Evolutionary conservation across 2,888 invertebrate genomes (phyloP), one percentile per base, ranked within the genome.

Genomic region (Tenthredo notha): DNA sequence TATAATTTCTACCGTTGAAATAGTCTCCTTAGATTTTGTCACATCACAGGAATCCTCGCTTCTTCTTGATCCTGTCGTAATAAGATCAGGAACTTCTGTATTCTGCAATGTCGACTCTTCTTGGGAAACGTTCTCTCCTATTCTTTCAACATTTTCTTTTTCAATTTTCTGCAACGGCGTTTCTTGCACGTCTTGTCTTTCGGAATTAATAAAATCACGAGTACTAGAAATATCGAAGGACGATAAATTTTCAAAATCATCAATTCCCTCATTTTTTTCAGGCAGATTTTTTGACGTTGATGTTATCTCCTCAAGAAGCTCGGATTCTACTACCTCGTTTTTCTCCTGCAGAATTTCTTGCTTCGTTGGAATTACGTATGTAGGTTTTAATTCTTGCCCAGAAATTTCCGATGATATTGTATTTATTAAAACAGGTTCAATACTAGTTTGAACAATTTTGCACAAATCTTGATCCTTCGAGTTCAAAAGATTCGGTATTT

Each of bases 21-120:
- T 33, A 37, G 18, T 72, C 85, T 84, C 86, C 70, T 67, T 80
- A 7, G 85, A 43, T 50, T 84, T 75, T 3, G 43, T 37, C 18
- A 61, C 74, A 5, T 84, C 84, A 0, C 65, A 50, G 10, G 70
- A 29, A 37, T 84, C 78, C 25, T 83, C 72, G 5, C n/a, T 29
- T n/a, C 47, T 74, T 25, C 43, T 74, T 21, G 21, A 43, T 74
- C 43, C 43, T 43, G 7, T 43, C 21, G 72, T 43, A 40, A 74
- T 21, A 29, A 74, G 9, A 43, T 37, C 18, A 18, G 70, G 15
- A 70, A 37, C 70, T 37, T 70, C 33, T 7, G 10, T 43, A 43
- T 74, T 43, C 72, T 74, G 37, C 6, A 61, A 40, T 37, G 37
- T 4, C 10, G 37, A n/a, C n/a, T 78, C 40, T 25, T 40, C 65